Evolutionary conservation across 35 echinoderm and acorn worm genomes (phyloP).

Genomic region (Eucidaris tribuloides): DNA sequence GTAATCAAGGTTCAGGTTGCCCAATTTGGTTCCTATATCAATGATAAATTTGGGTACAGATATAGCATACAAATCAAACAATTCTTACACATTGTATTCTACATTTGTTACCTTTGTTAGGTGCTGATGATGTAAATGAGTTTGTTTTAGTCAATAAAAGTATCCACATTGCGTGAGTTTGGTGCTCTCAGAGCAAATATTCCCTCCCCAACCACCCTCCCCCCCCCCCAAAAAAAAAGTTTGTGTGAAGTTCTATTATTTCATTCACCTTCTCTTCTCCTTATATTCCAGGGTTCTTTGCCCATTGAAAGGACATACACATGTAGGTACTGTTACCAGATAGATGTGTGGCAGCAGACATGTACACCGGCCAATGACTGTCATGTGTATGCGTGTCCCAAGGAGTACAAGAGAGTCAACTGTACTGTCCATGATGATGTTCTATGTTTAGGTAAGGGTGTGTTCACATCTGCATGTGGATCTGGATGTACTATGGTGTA

Average conservation of each 20-base stretch:
- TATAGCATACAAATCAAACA: too few species aligned
- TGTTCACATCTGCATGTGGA: background rate
- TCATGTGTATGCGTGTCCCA: conserved; percentile 75
- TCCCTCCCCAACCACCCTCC: background rate
- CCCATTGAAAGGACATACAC: conserved; percentile 21
- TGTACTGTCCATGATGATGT: conserved; percentile 83
- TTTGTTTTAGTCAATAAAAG: background rate
- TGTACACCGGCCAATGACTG: conserved; percentile 84
- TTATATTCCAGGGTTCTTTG: conserved; percentile 23
- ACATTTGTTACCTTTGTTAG: too few species aligned
- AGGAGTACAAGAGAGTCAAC: conserved; percentile 64
- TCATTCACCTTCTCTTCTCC: background rate
- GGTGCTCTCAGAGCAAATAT: background rate
- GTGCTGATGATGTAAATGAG: background rate
- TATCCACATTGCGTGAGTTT: background rate
- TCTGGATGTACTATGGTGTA: too few species aligned
- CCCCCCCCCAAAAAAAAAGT: background rate
- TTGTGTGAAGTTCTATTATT: background rate
- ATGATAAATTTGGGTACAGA: too few species aligned
- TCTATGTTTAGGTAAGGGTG: conserved; percentile 83
- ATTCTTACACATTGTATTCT: too few species aligned
- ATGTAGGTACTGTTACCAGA: conserved; percentile 96
- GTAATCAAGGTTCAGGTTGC: too few species aligned
- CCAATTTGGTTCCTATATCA: too few species aligned
- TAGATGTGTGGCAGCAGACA: conserved; percentile 59